Evolutionary conservation across 30 jellyfish, hydroid and myxozoan species (phyloP).

Genomic region (Morbakka virulenta): DNA sequence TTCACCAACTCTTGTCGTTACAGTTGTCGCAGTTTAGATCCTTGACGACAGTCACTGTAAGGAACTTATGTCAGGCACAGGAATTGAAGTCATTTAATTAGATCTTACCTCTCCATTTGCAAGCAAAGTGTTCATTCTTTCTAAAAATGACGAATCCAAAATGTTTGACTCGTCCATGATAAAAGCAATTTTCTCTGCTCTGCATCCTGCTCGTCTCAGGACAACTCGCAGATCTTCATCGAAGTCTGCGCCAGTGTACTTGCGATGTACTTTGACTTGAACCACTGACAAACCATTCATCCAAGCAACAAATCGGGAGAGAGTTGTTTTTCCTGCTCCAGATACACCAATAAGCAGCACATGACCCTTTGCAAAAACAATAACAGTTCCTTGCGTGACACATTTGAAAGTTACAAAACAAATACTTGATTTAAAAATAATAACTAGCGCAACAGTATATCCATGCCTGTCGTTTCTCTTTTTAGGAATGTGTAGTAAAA

Average conservation of each 20-base stretch:
- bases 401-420: too few species aligned
- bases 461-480: too few species aligned
- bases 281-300: slow-evolving; percentile 98
- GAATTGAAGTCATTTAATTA: too few species aligned
- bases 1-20: too few species aligned
- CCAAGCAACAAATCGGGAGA: slow-evolving; percentile 99
- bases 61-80: too few species aligned
- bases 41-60: too few species aligned
- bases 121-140: slow-evolving; percentile 96
- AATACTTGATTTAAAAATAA: too few species aligned
- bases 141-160: slow-evolving; percentile 92
- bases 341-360: slow-evolving; percentile 96
- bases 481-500: too few species aligned
- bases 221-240: slow-evolving; percentile 95
- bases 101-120: slow-evolving; percentile 91
- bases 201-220: slow-evolving; percentile 90
- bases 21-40: too few species aligned
- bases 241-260: slow-evolving; percentile 96
- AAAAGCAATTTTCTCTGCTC: slow-evolving; percentile 97
- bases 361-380: slow-evolving; percentile 6
- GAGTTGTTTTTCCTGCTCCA: slow-evolving; percentile 98
- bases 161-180: slow-evolving; percentile 96
- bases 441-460: too few species aligned
- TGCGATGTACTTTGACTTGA: slow-evolving; percentile 98
- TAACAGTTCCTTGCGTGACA: too few species aligned